Base-by-base conservation (phyloP, 2,113 vertebrate genomes). In the Corythaixoides concolor region DNA sequence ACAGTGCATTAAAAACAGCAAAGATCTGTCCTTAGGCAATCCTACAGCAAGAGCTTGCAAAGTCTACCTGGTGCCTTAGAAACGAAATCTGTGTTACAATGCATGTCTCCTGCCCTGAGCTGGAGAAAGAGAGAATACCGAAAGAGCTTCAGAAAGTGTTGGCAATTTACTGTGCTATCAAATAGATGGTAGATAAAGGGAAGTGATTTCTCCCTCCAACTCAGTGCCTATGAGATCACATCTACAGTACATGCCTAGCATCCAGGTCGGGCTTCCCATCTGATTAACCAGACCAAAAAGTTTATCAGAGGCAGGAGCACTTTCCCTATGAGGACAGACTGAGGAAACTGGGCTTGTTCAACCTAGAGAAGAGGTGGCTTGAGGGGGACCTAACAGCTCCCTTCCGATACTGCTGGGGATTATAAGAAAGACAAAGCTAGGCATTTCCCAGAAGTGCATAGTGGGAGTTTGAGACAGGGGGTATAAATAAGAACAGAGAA, bases 11-110 rank as follows among this genome's bases (percentile, higher is more conserved):
- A 39, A 96, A 94, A 86, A 1, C 24, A 86, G 35, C 15, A 68
- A 90, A 92, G 63, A 90, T 67, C 32, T 91, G 7, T 58, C 83
- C 84, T 86, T 88, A 30, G 78, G 78, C 83, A 92, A 67, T 95
- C 74, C 45, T 35, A 70, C 41, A 92, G 58, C 39, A 81, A 94
- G 21, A 24, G 60, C 83, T 92, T 91, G 27, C 27, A 85, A 96
- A 93, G 37, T 62, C 33, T 67, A 49, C 35, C 20, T 68, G 58
- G 85, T 50, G 28, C 13, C 2, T 81, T 55, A 49, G 21, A 72
- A 77, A 47, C 39, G 21, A 72, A 77, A 47, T 43, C 47, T 70
- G 9, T 53, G 17, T 52, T 76, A 69, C 11, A 59, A 58, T 30
- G 26, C 13, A 8, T 7, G 8, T 67, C 41, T 90, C 66, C n/a